Evolutionary conservation across 2,113 vertebrate genomes (phyloP).

Genomic region (Sardina pilchardus): DNA sequence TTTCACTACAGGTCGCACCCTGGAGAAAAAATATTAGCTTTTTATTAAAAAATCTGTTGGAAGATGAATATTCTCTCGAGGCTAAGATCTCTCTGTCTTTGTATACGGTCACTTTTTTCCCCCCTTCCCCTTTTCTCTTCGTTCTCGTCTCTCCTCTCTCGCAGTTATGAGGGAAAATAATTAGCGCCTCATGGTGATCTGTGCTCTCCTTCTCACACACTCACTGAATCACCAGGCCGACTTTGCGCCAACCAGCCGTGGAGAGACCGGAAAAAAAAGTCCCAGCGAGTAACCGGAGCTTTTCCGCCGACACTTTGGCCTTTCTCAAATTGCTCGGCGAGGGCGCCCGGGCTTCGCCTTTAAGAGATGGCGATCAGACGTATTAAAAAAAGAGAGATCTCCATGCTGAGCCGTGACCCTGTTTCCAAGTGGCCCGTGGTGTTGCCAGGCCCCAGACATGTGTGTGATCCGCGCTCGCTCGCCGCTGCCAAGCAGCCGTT

Average conservation of each 20-base stretch:
- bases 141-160: neutral
- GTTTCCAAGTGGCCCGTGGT: slow-evolving; percentile 28
- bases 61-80: neutral
- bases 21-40: slow-evolving; percentile 8
- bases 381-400: neutral
- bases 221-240: neutral
- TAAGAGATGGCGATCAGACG: neutral
- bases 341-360: neutral
- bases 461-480: slow-evolving; percentile 20
- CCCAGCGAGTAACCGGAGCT: neutral
- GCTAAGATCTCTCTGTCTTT: neutral
- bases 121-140: neutral
- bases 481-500: slow-evolving; percentile 39
- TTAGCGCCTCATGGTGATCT: neutral
- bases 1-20: neutral
- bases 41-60: slow-evolving; percentile 4
- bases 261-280: neutral
- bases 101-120: no score
- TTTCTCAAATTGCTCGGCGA: neutral
- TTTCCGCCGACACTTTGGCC: neutral
- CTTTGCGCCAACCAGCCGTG: neutral
- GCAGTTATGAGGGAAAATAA: neutral
- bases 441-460: slow-evolving; percentile 25
- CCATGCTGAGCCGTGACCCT: slow-evolving; percentile 37
- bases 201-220: neutral